phyloP scores from a whole-genome alignment of 2,797 vertebrate genomes.

The Eutrigla gurnardus region DNA sequence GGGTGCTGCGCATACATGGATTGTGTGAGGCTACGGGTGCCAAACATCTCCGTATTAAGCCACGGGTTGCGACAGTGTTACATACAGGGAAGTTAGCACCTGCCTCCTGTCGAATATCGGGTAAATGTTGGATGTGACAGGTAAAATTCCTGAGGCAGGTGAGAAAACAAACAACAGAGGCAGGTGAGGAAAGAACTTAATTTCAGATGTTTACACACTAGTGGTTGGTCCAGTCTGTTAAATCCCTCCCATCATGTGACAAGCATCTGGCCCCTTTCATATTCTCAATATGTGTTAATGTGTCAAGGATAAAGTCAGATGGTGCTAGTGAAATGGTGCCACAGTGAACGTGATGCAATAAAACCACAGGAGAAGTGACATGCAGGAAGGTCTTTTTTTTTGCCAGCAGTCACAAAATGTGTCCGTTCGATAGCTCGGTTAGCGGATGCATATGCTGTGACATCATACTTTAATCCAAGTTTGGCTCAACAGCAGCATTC shows the following conservation, averaged over 20 bases:
- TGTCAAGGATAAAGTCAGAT: constrained; percentile 17
- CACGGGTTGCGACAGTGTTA: neutral
- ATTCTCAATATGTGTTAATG: constrained; percentile 27
- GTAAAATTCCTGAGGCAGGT: neutral
- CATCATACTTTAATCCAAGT: neutral
- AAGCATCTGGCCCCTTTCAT: constrained; percentile 9
- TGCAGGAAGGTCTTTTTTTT: neutral
- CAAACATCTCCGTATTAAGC: constrained; percentile 27
- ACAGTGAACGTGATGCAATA: constrained; percentile 14
- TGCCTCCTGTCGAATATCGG: neutral
- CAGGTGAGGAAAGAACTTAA: neutral
- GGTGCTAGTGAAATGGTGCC: constrained; percentile 9
- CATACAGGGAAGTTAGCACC: neutral
- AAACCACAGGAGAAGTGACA: constrained; percentile 4
- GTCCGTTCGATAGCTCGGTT: constrained; percentile 15
- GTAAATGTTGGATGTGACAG: neutral
- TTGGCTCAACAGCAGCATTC: neutral
- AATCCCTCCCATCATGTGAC: constrained; percentile 8
- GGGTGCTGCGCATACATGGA: constrained; percentile 18
- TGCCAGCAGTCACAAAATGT: constrained; percentile 17
- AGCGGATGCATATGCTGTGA: constrained; percentile 29
- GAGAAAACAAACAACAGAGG: too few species aligned
- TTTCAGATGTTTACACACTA: neutral
- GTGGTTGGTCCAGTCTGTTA: constrained; percentile 9
- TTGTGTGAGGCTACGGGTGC: neutral